Conservation (phyloP, 2,113 vertebrate species). For the Pandion haliaetus region DNA sequence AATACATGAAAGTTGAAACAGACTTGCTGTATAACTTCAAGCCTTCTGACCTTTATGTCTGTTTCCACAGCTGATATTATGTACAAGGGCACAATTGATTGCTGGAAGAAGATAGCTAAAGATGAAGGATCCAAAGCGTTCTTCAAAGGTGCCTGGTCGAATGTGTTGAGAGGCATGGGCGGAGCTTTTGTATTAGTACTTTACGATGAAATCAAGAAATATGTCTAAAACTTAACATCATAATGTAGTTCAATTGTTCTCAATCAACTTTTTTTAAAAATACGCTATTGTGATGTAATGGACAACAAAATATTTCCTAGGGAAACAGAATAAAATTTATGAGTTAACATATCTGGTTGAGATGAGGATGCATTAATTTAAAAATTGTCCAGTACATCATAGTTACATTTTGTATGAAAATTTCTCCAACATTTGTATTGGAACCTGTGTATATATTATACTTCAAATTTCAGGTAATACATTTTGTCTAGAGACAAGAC, state of each 20-base stretch:
- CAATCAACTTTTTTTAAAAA: slow-evolving; percentile 66
- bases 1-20: background rate
- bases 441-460: slow-evolving; percentile 69
- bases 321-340: slow-evolving; percentile 64
- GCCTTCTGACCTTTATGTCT: slow-evolving; percentile 40
- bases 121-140: slow-evolving; percentile 93
- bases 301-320: slow-evolving; percentile 76
- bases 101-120: slow-evolving; percentile 96
- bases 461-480: slow-evolving; percentile 38
- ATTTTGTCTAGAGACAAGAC: slow-evolving; percentile 31
- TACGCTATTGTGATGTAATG: slow-evolving; percentile 67
- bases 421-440: slow-evolving; percentile 4
- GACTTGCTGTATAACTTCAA: background rate
- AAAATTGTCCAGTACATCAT: slow-evolving; percentile 59
- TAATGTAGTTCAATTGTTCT: slow-evolving; percentile 54
- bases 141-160: slow-evolving; percentile 99
- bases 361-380: slow-evolving; percentile 31
- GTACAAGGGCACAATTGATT: slow-evolving; percentile 96
- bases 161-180: slow-evolving; percentile 97
- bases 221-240: slow-evolving; percentile 74
- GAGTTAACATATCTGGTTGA: slow-evolving; percentile 35
- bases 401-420: slow-evolving; percentile 70
- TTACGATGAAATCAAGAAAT: slow-evolving; percentile 98
- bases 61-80: slow-evolving; percentile 92
- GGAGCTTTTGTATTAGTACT: slow-evolving; percentile 97